Conservation (phyloP, 2,113 vertebrate genomes). For the Noturus placidus region DNA sequence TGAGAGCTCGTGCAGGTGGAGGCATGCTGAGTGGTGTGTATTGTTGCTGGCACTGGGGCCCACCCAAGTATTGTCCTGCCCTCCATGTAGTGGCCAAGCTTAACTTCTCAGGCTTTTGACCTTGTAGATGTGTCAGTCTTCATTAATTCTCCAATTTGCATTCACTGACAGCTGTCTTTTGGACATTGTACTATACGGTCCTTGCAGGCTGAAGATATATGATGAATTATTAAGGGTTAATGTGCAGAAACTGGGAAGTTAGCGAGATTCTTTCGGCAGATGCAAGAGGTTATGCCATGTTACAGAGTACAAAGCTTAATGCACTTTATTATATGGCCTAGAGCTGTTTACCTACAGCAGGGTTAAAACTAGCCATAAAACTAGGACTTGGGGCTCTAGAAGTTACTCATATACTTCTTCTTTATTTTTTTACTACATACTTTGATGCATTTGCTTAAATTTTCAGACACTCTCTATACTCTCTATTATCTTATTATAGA, state of each 20-base stretch:
- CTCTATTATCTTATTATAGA: neutral
- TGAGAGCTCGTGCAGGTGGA: conserved; percentile 51
- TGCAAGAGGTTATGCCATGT: neutral
- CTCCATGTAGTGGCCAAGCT: conserved; percentile 25
- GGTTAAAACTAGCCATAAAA: neutral
- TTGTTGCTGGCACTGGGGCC: conserved; percentile 35
- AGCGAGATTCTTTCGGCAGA: neutral
- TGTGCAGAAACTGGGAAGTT: neutral
- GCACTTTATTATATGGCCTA: neutral
- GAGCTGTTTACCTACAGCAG: too few relatives aligned
- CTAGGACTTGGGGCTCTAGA: neutral
- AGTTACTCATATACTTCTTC: neutral
- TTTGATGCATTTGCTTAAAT: neutral
- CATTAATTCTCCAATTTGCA: conserved; percentile 30
- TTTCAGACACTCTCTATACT: neutral
- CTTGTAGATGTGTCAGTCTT: conserved; percentile 28
- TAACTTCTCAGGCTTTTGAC: conserved; percentile 43
- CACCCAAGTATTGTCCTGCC: conserved; percentile 49
- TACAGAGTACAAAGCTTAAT: neutral
- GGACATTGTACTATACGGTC: neutral
- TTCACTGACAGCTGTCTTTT: conserved; percentile 38
- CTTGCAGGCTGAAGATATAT: neutral
- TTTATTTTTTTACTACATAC: neutral
- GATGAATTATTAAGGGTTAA: neutral
- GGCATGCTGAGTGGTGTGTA: conserved; percentile 46